These are phyloP conservation scores for Ormia ochracea DNA, from an alignment of 2,888 invertebrate species.

Conservation along the genomic window DNA sequence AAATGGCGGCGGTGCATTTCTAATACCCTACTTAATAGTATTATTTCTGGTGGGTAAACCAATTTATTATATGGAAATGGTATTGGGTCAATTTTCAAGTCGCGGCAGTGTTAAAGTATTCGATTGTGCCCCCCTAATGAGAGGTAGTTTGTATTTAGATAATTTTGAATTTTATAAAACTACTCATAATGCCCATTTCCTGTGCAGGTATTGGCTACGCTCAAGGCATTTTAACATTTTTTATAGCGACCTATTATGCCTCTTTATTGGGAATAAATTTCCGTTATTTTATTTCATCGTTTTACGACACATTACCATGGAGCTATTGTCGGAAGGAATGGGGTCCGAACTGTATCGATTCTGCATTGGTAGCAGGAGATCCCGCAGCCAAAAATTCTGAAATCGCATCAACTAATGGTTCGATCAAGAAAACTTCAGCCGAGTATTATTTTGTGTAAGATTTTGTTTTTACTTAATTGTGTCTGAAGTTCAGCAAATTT, in stretches of 20 bases:
- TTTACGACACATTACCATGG: constrained; percentile 81
- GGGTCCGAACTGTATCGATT: constrained; percentile 74
- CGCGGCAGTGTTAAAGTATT: constrained; percentile 82
- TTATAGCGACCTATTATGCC: constrained; percentile 82
- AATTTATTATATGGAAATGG: constrained; percentile 84
- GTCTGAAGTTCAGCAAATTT: neutral
- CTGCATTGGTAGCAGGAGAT: constrained; percentile 58
- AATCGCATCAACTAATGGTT: constrained; percentile 19
- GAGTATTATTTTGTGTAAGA: constrained; percentile 77
- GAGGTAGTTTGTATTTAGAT: constrained; percentile 78
- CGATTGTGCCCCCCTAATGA: constrained; percentile 82
- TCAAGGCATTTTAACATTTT: constrained; percentile 78
- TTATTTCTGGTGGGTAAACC: constrained; percentile 82
- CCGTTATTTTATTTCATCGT: constrained; percentile 81
- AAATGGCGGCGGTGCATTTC: constrained; percentile 83
- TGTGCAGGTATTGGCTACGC: constrained; percentile 80
- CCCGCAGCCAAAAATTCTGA: neutral
- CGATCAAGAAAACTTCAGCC: constrained; percentile 72
- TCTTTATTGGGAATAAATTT: constrained; percentile 82
- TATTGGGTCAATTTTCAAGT: constrained; percentile 85
- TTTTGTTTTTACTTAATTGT: constrained; percentile 19
- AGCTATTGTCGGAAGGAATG: constrained; percentile 79
- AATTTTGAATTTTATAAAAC: neutral
- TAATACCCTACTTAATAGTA: constrained; percentile 82
- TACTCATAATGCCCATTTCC: neutral